Conservation (phyloP, 2,888 invertebrate genomes). For the Drosophila robusta region DNA sequence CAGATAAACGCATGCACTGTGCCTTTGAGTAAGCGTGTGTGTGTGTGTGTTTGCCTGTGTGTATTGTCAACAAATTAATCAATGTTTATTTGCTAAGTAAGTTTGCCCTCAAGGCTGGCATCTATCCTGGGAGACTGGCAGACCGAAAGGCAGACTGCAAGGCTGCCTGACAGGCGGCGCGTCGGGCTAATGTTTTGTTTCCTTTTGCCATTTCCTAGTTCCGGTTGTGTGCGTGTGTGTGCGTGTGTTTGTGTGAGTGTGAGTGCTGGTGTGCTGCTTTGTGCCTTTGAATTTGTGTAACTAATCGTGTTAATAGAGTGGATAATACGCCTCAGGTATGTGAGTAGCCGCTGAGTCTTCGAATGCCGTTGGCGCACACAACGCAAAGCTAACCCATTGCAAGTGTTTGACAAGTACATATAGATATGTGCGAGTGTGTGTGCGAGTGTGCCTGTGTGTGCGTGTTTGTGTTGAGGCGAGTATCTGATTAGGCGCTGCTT, state of each 20-base stretch:
- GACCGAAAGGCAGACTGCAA: constrained; percentile 20
- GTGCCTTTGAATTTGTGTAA: constrained; percentile 78
- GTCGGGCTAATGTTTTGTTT: constrained; percentile 70
- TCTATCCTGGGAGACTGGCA: constrained; percentile 44
- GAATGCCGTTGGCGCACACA: constrained; percentile 58
- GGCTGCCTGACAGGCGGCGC: constrained; percentile 34
- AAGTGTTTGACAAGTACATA: constrained; percentile 47
- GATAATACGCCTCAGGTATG: constrained; percentile 80
- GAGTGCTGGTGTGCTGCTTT: constrained; percentile 47
- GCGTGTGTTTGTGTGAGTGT: constrained; percentile 23
- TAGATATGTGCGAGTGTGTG: constrained; percentile 5
- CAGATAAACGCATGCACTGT: constrained; percentile 40
- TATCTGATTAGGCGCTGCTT: constrained; percentile 60
- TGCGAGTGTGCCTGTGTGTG: constrained; percentile 9
- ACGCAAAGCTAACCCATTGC: constrained; percentile 51
- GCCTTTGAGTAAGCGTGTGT: constrained; percentile 6
- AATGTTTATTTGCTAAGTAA: constrained; percentile 83
- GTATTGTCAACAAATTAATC: constrained; percentile 83
- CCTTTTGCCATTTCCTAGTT: constrained; percentile 73
- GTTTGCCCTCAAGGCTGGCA: constrained; percentile 71
- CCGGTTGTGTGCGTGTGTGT: constrained; percentile 44
- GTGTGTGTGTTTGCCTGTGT: constrained; percentile 41
- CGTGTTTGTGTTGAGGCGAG: constrained; percentile 23
- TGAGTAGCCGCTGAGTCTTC: constrained; percentile 49
- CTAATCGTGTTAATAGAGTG: constrained; percentile 82